A percentile compares a stretch with the other conserved stretches of the same genome.
Conservation (phyloP, 2,888 invertebrate genomes). For the Coelopa pilipes region DNA sequence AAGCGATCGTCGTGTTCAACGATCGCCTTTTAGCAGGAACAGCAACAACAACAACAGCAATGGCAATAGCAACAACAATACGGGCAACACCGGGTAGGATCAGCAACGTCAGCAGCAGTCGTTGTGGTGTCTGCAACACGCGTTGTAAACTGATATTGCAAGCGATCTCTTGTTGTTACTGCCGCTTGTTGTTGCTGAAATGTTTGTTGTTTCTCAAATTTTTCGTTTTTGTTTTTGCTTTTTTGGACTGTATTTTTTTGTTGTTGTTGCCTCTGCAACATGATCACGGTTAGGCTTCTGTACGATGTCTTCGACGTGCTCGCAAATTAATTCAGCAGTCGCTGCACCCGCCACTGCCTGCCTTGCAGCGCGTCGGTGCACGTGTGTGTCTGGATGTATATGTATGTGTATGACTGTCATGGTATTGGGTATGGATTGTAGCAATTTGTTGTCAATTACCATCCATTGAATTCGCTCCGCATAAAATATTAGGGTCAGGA, state of each 20-base stretch:
- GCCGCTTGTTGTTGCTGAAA: neutral
- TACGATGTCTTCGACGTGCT: no score
- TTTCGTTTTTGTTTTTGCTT: no score
- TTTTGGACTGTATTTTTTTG: neutral
- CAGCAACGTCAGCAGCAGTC: no score
- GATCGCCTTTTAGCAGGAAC: neutral
- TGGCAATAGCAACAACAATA: no score
- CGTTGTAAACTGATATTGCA: conserved; percentile 32
- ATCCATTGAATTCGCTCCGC: conserved; percentile 40
- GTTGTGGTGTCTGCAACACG: conserved; percentile 15
- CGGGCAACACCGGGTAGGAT: no score
- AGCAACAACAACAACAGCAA: neutral
- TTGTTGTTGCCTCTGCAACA: neutral
- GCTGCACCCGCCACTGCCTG: conserved; percentile 7
- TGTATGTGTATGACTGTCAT: no score
- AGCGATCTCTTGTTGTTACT: conserved; percentile 16
- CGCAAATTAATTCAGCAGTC: neutral
- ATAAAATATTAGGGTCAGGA: conserved; percentile 35
- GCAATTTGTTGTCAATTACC: conserved; percentile 51
- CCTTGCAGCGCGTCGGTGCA: no score
- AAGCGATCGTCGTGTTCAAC: conserved; percentile 15
- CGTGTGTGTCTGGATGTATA: no score
- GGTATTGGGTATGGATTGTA: conserved; percentile 41
- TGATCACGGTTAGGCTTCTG: no score
- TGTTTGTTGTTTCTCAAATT: neutral